These are phyloP conservation scores for Salmo trutta DNA, from an alignment of 2,797 vertebrate genomes.

Conservation along the genomic window DNA sequence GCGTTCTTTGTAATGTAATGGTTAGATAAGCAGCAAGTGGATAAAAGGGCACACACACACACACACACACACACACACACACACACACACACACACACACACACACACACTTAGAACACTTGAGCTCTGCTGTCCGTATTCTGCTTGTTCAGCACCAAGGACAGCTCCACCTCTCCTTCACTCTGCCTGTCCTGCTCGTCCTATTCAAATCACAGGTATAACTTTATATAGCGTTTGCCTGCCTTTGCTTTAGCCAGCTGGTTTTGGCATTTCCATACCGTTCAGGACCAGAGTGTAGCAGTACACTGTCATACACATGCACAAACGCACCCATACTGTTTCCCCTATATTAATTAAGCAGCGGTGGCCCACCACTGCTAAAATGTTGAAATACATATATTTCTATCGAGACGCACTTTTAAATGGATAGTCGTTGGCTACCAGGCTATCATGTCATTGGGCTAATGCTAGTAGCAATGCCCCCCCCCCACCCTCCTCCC, in stretches of 20 bases:
- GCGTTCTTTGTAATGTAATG: background rate
- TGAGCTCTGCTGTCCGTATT: slow-evolving; percentile 4
- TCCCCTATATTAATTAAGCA: too few species aligned
- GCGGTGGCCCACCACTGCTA: too few species aligned
- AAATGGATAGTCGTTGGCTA: too few species aligned
- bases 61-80: background rate
- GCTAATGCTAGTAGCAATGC: background rate
- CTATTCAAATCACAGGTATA: background rate
- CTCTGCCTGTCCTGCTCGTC: background rate
- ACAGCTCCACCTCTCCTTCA: slow-evolving; percentile 55
- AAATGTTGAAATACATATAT: background rate
- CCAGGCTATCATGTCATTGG: too few species aligned
- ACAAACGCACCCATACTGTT: background rate
- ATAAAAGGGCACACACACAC: background rate
- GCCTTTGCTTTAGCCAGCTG: background rate
- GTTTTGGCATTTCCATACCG: background rate
- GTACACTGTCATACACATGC: background rate
- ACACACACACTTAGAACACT: too few species aligned
- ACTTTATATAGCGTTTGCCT: background rate
- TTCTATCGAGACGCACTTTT: too few species aligned
- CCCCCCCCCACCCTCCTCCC: background rate
- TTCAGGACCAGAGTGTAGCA: background rate
- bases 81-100: too few species aligned
- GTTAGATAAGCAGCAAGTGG: background rate
- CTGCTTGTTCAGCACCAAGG: slow-evolving; percentile 63